These are phyloP conservation scores for Muricea muricata DNA, from an alignment of 92 coral and sea anemone species.

Conservation along the genomic window DNA sequence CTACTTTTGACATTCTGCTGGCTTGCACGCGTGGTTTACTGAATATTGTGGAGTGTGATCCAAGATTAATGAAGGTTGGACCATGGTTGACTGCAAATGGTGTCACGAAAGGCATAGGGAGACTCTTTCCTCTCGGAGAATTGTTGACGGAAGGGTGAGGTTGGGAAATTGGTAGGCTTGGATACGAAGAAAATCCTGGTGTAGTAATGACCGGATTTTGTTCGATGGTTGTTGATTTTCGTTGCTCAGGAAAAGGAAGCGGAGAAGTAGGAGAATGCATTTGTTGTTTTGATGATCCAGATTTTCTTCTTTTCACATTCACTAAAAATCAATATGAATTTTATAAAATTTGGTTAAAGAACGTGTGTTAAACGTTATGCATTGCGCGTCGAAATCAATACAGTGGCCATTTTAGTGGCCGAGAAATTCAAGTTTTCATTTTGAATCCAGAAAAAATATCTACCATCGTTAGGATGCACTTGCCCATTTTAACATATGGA, in stretches of 20 bases:
- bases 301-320: too few relatives aligned
- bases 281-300: background rate
- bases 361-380: too few relatives aligned
- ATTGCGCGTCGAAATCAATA: too few relatives aligned
- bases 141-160: background rate
- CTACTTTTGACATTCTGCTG: background rate
- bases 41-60: slow-evolving; percentile 19
- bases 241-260: background rate
- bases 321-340: too few relatives aligned
- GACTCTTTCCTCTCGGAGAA: background rate
- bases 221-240: background rate
- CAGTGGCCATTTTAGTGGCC: too few relatives aligned
- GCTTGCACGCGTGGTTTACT: slow-evolving; percentile 1
- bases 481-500: too few relatives aligned
- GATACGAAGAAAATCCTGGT: background rate
- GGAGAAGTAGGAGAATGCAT: background rate
- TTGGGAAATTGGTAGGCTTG: slow-evolving; percentile 1
- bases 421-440: too few relatives aligned
- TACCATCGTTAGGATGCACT: too few relatives aligned
- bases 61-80: slow-evolving; percentile 33
- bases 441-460: too few relatives aligned
- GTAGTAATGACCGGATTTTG: background rate
- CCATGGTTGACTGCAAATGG: slow-evolving; percentile 42
- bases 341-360: too few relatives aligned
- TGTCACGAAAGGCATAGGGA: slow-evolving; percentile 26